Conservation (phyloP, 2,888 invertebrate genomes). For the Caenorhabditis becei region DNA sequence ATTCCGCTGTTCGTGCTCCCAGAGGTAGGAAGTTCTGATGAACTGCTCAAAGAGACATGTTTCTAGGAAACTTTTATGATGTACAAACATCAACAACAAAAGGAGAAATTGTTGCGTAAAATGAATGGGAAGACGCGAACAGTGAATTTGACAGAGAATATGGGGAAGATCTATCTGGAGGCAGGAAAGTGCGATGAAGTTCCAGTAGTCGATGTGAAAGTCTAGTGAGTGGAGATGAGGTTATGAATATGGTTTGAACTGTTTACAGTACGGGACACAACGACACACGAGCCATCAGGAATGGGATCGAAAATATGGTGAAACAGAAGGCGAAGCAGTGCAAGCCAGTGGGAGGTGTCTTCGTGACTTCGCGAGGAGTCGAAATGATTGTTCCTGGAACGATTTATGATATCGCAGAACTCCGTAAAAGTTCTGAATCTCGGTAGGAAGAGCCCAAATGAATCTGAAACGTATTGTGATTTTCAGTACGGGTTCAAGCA, state of each 20-base stretch:
- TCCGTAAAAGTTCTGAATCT: neutral
- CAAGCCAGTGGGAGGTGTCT: constrained; percentile 27
- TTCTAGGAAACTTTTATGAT: constrained; percentile 4
- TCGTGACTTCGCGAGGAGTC: constrained; percentile 8
- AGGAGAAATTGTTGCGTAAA: constrained; percentile 1
- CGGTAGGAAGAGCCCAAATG: too few species aligned
- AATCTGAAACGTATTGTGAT: too few species aligned
- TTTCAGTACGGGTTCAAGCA: constrained; percentile 6
- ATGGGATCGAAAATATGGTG: neutral
- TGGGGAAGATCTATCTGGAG: too few species aligned
- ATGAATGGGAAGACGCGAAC: neutral
- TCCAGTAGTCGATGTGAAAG: too few species aligned
- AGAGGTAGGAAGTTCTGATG: constrained; percentile 9
- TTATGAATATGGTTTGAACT: too few species aligned
- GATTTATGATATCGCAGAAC: neutral
- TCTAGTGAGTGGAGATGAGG: too few species aligned
- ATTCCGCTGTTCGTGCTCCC: constrained; percentile 16
- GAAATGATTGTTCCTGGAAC: constrained; percentile 34
- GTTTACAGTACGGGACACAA: neutral
- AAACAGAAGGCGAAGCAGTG: neutral
- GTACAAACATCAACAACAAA: constrained; percentile 3
- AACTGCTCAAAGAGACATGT: neutral
- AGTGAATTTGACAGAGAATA: constrained; percentile 16
- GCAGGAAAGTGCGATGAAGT: too few species aligned
- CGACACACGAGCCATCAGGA: neutral